phyloP scores from a whole-genome alignment of 2,888 invertebrate species.

The Bibio marci region DNA sequence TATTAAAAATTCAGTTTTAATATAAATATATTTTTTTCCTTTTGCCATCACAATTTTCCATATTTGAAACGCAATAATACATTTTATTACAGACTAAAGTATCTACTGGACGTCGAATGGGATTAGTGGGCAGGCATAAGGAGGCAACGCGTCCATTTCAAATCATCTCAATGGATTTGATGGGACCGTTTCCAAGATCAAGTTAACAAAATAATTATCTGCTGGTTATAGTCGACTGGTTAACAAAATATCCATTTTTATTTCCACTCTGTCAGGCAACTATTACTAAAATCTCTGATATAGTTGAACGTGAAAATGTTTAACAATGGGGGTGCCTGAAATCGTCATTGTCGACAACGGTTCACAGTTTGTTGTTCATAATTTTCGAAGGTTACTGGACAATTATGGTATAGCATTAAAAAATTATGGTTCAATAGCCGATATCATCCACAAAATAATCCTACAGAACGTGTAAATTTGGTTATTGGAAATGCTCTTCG shows the following conservation, averaged over 20 bases:
- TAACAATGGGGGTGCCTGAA: not conserved
- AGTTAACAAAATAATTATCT: not conserved
- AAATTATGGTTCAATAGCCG: not conserved
- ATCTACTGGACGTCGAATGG: not conserved
- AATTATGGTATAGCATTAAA: not conserved
- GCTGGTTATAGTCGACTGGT: not conserved
- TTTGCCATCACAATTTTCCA: too few relatives aligned
- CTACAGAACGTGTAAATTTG: not conserved
- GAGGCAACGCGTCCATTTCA: not conserved
- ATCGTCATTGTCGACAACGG: constrained; percentile 2
- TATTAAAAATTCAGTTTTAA: too few relatives aligned
- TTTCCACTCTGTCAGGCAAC: not conserved
- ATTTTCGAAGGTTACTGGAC: not conserved
- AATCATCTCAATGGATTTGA: not conserved
- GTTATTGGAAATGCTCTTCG: not conserved
- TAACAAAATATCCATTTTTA: not conserved
- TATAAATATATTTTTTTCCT: too few relatives aligned
- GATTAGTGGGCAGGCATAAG: not conserved
- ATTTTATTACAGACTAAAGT: not conserved
- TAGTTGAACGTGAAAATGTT: not conserved
- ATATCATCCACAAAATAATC: not conserved
- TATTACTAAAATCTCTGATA: not conserved
- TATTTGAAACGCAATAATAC: too few relatives aligned
- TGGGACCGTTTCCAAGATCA: constrained; percentile 1
- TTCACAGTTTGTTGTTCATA: not conserved